Evolutionary conservation across 2,113 vertebrate species (phyloP), one percentile per base, ranked within the genome.

Genomic region (Dryoscopus gambensis): DNA sequence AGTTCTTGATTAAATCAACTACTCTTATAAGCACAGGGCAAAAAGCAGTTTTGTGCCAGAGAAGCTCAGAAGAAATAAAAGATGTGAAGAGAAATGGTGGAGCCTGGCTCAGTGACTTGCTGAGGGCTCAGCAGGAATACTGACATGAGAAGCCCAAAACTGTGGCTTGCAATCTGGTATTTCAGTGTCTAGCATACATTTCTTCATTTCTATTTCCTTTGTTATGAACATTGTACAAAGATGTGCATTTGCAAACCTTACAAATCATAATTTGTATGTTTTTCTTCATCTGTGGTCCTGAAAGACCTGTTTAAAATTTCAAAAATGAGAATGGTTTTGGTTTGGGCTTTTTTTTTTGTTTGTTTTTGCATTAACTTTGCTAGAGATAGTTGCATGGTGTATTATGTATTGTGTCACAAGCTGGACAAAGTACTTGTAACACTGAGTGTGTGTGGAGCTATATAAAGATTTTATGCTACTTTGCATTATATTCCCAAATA

Each of bases 71-170:
- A 83, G n/a, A 44, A 76, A 31, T 11, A 64, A 53, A 56, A 59
- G 5, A 0, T 17, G 5, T 35, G 35, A 87, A 89, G 35, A 71
- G 15, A 81, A 81, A 52, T 14, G 9, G 27, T 30, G 59, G 31
- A 88, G 9, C 8, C 33, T 5, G 6, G 9, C 13, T 49, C 3
- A 6, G 56, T 78, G 27, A 11, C 30, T 84, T 80, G 6, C 20
- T 52, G 27, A 9, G 7, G 30, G 13, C 33, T 86, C 40, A 67
- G 39, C 9, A 80, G 46, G 42, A 87, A 31, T 0, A 2, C 28
- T 33, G 42, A 23, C 5, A 3, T 0, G 1, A 74, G 21, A 87
- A 28, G 8, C 4, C 12, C 0, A 1, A 70, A 46, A 30, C 24
- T 70, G 19, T 40, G 16, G 33, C 39, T 74, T 39, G 4, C 10